phyloP scores from a whole-genome alignment of 2,797 vertebrate genomes.

The Mallotus villosus region DNA sequence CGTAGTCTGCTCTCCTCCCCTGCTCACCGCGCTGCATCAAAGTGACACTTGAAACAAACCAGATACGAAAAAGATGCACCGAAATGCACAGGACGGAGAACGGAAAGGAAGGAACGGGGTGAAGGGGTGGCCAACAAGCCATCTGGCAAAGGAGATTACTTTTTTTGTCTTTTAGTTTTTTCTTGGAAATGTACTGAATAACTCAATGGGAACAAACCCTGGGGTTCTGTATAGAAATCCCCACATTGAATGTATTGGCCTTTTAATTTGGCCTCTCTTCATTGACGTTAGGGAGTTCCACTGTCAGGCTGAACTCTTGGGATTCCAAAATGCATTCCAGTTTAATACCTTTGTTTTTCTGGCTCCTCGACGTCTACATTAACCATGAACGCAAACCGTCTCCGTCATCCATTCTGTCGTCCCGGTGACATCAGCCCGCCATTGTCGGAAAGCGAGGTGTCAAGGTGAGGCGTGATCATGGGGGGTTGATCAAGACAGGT shows the following conservation, averaged over 20 bases:
- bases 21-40: slow-evolving; percentile 60
- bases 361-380: slow-evolving; percentile 6
- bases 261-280: slow-evolving; percentile 27
- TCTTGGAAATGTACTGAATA: slow-evolving; percentile 56
- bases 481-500: slow-evolving; percentile 17
- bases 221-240: slow-evolving; percentile 20
- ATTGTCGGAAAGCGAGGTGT: slow-evolving; percentile 21
- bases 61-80: slow-evolving; percentile 50
- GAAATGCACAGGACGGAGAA: not conserved
- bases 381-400: slow-evolving; percentile 1
- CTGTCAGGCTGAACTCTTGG: slow-evolving; percentile 7
- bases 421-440: not conserved
- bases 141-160: slow-evolving; percentile 52
- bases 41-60: slow-evolving; percentile 76
- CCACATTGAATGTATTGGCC: slow-evolving; percentile 38
- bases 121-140: slow-evolving; percentile 47
- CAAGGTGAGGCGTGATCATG: slow-evolving; percentile 23
- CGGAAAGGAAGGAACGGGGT: not conserved
- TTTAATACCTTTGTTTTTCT: slow-evolving; percentile 31
- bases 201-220: slow-evolving; percentile 23
- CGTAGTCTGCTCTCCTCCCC: slow-evolving; percentile 53
- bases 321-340: slow-evolving; percentile 19
- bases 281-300: slow-evolving; percentile 17
- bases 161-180: slow-evolving; percentile 43
- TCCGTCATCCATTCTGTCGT: not conserved